Percentiles rank a stretch among this genome's conserved stretches.
Conservation (phyloP, 2,888 invertebrate genomes). For the Gortyna flavago region DNA sequence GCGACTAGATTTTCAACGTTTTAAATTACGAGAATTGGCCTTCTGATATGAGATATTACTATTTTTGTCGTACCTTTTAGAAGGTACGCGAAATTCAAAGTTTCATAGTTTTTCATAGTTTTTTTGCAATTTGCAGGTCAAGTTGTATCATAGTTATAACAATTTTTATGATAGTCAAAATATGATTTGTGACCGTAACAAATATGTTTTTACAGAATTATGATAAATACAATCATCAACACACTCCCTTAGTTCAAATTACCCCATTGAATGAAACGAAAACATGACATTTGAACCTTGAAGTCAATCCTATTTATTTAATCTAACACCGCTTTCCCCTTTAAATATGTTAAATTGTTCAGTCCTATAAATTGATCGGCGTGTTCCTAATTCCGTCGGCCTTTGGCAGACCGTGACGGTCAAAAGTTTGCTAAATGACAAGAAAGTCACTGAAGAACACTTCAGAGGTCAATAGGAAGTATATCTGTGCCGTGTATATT, state of each 20-base stretch:
- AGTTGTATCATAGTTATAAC: not conserved
- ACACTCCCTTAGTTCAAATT: not conserved
- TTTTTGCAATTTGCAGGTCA: not conserved
- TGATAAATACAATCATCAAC: not conserved
- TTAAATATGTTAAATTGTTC: not conserved
- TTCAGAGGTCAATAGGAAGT: not conserved
- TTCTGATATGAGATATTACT: not conserved
- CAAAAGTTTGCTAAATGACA: slow-evolving; percentile 6
- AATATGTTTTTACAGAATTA: not conserved
- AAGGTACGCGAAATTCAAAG: not conserved
- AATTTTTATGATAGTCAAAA: not conserved
- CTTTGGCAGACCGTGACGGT: not conserved
- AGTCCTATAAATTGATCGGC: not conserved
- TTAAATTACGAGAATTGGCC: too few relatives aligned
- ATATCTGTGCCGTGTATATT: slow-evolving; percentile 18
- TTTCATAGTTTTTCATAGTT: too few relatives aligned
- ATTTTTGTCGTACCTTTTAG: not conserved
- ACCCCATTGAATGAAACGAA: not conserved
- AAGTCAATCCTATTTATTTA: not conserved
- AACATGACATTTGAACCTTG: not conserved
- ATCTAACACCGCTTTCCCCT: not conserved
- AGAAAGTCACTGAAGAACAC: not conserved
- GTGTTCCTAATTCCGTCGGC: not conserved
- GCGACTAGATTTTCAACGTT: too few relatives aligned
- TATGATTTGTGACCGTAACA: not conserved